phyloP scores from a whole-genome alignment of 1,140 invertebrate species.

The Reticulitermes speratus region DNA sequence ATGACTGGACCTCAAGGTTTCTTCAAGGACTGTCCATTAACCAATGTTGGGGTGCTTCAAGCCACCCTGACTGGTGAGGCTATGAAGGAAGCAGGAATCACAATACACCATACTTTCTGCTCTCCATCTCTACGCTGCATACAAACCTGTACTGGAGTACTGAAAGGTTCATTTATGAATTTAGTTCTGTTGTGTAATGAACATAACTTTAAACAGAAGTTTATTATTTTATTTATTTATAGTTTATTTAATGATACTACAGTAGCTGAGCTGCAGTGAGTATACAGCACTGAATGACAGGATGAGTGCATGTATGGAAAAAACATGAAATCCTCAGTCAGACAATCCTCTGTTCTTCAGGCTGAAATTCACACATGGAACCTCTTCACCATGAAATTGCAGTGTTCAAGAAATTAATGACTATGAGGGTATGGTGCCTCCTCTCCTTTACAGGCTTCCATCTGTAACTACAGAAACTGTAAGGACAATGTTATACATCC shows the following conservation, averaged over 20 bases:
- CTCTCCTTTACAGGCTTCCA: too few relatives aligned
- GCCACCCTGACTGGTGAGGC: slow-evolving; percentile 75
- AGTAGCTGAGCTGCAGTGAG: too few relatives aligned
- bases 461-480: too few relatives aligned
- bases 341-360: too few relatives aligned
- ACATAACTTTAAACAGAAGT: too few relatives aligned
- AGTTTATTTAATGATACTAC: too few relatives aligned
- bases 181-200: not conserved
- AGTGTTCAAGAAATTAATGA: not conserved
- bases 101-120: slow-evolving; percentile 72
- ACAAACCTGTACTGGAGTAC: slow-evolving; percentile 78
- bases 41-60: slow-evolving; percentile 74
- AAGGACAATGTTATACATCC: not conserved
- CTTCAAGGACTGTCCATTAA: slow-evolving; percentile 82
- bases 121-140: slow-evolving; percentile 88
- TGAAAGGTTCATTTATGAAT: slow-evolving; percentile 53
- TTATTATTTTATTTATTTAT: too few relatives aligned
- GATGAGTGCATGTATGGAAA: too few relatives aligned
- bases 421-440: not conserved
- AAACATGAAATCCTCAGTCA: too few relatives aligned
- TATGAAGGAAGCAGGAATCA: slow-evolving; percentile 63
- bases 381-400: too few relatives aligned
- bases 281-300: too few relatives aligned
- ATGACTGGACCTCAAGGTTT: slow-evolving; percentile 64
- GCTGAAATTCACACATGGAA: too few relatives aligned